phyloP scores from a whole-genome alignment of 2,113 vertebrate species.

The Alligator mississippiensis region DNA sequence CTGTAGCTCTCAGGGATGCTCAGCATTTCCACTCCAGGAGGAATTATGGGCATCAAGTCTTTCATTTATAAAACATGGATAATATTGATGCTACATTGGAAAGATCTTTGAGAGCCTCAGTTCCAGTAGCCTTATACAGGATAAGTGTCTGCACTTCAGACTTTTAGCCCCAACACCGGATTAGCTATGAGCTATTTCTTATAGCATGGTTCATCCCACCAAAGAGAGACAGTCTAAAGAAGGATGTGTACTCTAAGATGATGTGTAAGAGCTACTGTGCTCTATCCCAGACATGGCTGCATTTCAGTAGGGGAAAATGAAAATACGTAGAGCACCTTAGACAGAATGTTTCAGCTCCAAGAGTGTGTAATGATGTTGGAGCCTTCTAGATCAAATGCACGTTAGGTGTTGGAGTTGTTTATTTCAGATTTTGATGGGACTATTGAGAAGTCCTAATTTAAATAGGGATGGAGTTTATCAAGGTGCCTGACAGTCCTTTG shows the following conservation, averaged over 20 bases:
- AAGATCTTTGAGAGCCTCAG: not conserved
- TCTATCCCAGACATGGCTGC: not conserved
- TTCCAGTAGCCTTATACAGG: not conserved
- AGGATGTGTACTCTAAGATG: accelerated
- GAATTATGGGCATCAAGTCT: not conserved
- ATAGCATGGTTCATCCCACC: not conserved
- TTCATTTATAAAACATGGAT: not conserved
- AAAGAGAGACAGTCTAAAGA: not conserved
- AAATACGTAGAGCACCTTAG: not conserved
- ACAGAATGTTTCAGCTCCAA: not conserved
- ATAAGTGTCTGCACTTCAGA: not conserved
- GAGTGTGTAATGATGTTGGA: too few species aligned
- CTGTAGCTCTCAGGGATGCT: not conserved
- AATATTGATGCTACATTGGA: not conserved
- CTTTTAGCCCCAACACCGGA: not conserved
- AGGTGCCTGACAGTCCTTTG: not conserved
- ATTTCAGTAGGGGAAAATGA: not conserved
- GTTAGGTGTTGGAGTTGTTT: accelerated
- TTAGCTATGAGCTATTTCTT: not conserved
- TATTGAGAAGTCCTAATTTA: not conserved
- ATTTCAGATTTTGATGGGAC: not conserved
- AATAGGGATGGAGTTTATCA: accelerated
- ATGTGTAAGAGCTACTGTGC: not conserved
- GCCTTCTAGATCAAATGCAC: too few species aligned
- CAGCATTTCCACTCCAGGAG: not conserved